Evolutionary conservation across 2,888 invertebrate species (phyloP).

Genomic region (Acanthosoma haemorrhoidale): DNA sequence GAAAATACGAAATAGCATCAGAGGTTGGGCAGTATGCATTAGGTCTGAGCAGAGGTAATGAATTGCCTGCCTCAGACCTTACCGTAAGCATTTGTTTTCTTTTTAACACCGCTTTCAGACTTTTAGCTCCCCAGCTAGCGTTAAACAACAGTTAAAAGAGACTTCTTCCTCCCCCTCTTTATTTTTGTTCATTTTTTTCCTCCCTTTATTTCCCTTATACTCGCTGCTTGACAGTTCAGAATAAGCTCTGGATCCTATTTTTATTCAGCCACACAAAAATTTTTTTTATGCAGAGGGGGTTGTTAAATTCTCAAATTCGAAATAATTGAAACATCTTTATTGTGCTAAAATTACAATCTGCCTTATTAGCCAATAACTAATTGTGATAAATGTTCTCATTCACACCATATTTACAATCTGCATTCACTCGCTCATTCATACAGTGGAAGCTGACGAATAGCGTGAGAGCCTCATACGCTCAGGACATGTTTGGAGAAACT

Average conservation of each 20-base stretch:
- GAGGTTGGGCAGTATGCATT: neutral
- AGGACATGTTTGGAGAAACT: too few species aligned
- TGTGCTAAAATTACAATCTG: too few species aligned
- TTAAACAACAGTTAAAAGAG: constrained; percentile 8
- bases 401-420: too few species aligned
- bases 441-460: too few species aligned
- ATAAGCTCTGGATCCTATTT: neutral
- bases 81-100: constrained; percentile 3
- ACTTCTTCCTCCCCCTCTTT: constrained; percentile 1
- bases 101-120: constrained; percentile 5
- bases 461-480: too few species aligned
- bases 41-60: neutral
- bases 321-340: too few species aligned
- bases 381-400: too few species aligned
- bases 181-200: neutral
- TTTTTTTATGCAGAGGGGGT: too few species aligned
- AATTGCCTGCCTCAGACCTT: neutral
- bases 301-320: too few species aligned
- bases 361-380: too few species aligned
- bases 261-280: too few species aligned
- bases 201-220: neutral
- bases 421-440: too few species aligned
- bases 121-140: neutral
- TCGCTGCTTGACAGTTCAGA: neutral
- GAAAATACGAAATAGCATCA: neutral